Evolutionary conservation across 2,797 vertebrate genomes (phyloP).

Genomic region (Anabas testudineus): DNA sequence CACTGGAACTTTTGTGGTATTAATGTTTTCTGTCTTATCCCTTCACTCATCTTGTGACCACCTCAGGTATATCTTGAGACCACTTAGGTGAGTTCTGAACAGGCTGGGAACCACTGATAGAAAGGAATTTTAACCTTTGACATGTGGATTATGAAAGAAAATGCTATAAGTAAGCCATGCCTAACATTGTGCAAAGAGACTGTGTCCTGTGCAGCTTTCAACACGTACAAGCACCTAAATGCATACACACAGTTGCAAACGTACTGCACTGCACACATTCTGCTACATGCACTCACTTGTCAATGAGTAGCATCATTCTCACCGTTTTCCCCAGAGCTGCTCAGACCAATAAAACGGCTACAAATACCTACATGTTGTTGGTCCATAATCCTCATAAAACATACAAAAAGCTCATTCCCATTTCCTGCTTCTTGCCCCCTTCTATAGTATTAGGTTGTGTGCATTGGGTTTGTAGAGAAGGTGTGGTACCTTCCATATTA

Average conservation of each 20-base stretch:
- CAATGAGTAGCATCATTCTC: conserved; percentile 3
- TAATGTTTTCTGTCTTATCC: background rate
- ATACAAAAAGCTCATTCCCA: conserved; percentile 10
- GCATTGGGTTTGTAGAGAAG: conserved; percentile 20
- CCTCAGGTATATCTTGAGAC: background rate
- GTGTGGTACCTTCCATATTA: conserved; percentile 15
- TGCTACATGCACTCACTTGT: conserved; percentile 59
- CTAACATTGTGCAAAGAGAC: conserved; percentile 28
- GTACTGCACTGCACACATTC: background rate
- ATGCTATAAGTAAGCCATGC: conserved; percentile 11
- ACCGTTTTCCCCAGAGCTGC: conserved; percentile 27
- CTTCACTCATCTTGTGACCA: background rate
- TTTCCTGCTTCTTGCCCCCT: conserved; percentile 1
- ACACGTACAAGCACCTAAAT: conserved; percentile 40
- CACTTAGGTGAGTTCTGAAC: background rate
- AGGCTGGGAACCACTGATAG: conserved; percentile 2
- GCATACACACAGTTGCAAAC: conserved; percentile 14
- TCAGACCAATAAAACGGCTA: conserved; percentile 29
- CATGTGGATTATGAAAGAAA: conserved; percentile 11
- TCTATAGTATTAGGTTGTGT: background rate
- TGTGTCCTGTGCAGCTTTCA: conserved; percentile 30
- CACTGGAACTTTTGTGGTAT: too few relatives aligned
- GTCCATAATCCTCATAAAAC: conserved; percentile 4
- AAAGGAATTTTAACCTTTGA: conserved; percentile 14
- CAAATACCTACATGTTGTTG: conserved; percentile 6